These are phyloP conservation scores for Beris morrisii DNA, from an alignment of 2,888 invertebrate species.

Conservation along the genomic window DNA sequence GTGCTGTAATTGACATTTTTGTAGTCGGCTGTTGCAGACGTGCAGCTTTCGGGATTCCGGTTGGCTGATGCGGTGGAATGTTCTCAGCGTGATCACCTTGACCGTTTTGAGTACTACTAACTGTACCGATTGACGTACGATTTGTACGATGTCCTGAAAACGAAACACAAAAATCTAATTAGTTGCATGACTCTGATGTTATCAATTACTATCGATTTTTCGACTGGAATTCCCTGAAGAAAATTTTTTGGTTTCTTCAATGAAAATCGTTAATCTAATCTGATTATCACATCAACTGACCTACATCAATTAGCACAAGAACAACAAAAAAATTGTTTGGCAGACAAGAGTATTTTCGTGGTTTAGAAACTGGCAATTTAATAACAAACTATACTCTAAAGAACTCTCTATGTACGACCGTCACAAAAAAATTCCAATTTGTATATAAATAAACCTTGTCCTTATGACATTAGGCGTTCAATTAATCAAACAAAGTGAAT, in stretches of 20 bases:
- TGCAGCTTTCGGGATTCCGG: slow-evolving; percentile 45
- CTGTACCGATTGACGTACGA: slow-evolving; percentile 44
- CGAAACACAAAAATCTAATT: background rate
- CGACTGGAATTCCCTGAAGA: slow-evolving; percentile 20
- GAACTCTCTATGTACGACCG: background rate
- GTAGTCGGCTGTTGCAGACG: slow-evolving; percentile 47
- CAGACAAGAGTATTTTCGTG: background rate
- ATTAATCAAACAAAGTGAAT: slow-evolving; percentile 11
- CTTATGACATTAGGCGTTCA: background rate
- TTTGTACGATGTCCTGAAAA: slow-evolving; percentile 48
- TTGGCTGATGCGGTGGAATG: slow-evolving; percentile 61
- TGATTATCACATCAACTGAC: slow-evolving; percentile 20
- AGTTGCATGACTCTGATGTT: background rate
- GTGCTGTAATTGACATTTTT: slow-evolving; percentile 46
- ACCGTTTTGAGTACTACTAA: slow-evolving; percentile 37
- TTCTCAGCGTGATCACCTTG: slow-evolving; percentile 59
- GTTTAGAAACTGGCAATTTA: too few relatives aligned
- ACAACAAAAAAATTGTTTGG: background rate
- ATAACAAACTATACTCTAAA: background rate
- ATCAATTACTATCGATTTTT: slow-evolving; percentile 26
- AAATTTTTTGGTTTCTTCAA: background rate
- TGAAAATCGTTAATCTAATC: slow-evolving; percentile 20
- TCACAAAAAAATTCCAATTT: background rate
- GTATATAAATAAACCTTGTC: background rate
- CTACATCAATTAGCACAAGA: slow-evolving; percentile 14